Percentiles rank a stretch among this genome's conserved stretches.
phyloP scores from a whole-genome alignment of 2,888 invertebrate species.

The Eilema depressum region DNA sequence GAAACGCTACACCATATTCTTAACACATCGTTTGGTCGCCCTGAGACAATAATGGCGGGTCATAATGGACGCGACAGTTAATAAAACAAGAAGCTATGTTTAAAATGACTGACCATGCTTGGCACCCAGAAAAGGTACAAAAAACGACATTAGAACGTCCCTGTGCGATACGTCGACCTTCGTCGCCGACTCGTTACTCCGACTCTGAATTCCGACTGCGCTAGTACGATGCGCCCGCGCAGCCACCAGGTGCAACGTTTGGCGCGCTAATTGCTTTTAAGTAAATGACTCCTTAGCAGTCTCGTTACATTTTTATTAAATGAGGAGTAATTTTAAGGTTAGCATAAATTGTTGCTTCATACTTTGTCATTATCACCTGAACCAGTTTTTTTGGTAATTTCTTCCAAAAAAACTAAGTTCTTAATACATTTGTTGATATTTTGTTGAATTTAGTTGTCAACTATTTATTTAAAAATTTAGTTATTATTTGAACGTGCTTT shows the following conservation, averaged over 20 bases:
- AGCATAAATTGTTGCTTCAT: background rate
- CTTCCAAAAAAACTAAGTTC: background rate
- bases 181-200: conserved; percentile 54
- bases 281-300: conserved; percentile 32
- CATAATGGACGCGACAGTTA: background rate
- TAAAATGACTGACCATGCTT: conserved; percentile 21
- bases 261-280: conserved; percentile 29
- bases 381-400: background rate
- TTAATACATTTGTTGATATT: background rate
- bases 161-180: conserved; percentile 74
- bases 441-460: background rate
- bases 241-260: conserved; percentile 61
- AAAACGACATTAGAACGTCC: conserved; percentile 74
- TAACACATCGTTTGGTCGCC: conserved; percentile 10
- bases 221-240: conserved; percentile 61
- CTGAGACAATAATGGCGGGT: conserved; percentile 7
- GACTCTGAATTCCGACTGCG: conserved; percentile 32
- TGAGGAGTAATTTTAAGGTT: background rate
- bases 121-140: conserved; percentile 44
- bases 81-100: conserved; percentile 23
- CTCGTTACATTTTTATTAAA: conserved; percentile 25
- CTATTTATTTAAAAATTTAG: background rate
- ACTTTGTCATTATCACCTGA: background rate
- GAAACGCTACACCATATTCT: background rate
- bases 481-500: background rate